Conservation (phyloP, 1,140 invertebrate species). For the Octopus sinensis region DNA sequence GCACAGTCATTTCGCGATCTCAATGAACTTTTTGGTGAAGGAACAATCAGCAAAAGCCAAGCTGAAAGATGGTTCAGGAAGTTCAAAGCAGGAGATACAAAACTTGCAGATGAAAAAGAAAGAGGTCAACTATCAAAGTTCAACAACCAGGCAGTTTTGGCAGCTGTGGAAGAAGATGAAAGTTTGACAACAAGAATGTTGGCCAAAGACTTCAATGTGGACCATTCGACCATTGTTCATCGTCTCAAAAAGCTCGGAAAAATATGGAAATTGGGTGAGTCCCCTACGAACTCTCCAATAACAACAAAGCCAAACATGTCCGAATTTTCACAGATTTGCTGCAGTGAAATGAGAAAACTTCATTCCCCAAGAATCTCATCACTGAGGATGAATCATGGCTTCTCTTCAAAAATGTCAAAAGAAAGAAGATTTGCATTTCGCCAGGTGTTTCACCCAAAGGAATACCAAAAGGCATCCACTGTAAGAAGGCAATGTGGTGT, state of each 20-base stretch:
- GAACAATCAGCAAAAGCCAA: not conserved
- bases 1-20: not conserved
- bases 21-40: not conserved
- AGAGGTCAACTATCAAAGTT: not conserved
- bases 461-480: not conserved
- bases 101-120: not conserved
- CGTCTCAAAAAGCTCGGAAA: constrained; percentile 24
- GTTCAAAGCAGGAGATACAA: not conserved
- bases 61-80: not conserved
- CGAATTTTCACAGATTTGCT: not conserved
- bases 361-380: not conserved
- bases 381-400: not conserved
- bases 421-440: not conserved
- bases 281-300: not conserved
- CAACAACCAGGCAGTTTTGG: not conserved
- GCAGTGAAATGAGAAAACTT: not conserved
- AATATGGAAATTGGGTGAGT: not conserved
- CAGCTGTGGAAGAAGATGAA: not conserved
- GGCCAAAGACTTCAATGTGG: constrained; percentile 17
- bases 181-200: constrained; percentile 17
- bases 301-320: constrained; percentile 8
- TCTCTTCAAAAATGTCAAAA: not conserved
- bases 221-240: constrained; percentile 26
- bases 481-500: constrained; percentile 2
- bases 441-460: not conserved